These are phyloP conservation scores for Chelonoidis abingdonii DNA, from an alignment of 2,113 vertebrate species.

Conservation along the genomic window DNA sequence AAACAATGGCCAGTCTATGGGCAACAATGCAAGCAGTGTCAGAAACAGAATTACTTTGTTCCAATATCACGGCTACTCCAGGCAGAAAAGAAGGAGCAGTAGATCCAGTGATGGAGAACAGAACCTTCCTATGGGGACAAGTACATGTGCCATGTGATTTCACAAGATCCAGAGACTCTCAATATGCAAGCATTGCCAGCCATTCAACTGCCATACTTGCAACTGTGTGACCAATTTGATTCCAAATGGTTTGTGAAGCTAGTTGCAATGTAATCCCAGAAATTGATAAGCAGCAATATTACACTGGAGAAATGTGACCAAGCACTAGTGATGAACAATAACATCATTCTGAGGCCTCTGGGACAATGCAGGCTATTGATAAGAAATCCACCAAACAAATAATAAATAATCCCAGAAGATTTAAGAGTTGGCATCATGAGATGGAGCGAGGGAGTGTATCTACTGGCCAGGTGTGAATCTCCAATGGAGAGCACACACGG, in stretches of 20 bases:
- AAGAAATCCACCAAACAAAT: not conserved
- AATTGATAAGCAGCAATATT: not conserved
- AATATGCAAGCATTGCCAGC: not conserved
- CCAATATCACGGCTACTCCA: not conserved
- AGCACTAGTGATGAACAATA: not conserved
- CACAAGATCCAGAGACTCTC: not conserved
- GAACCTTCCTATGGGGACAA: not conserved
- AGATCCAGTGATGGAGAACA: not conserved
- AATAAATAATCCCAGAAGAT: no score
- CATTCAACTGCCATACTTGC: not conserved
- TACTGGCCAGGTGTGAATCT: no score
- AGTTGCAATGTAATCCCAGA: not conserved
- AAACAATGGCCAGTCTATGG: not conserved
- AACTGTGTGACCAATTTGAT: not conserved
- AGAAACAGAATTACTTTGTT: not conserved
- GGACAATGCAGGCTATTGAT: not conserved
- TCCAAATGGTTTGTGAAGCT: slow-evolving; percentile 29
- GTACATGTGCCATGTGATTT: not conserved
- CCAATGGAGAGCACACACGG: no score
- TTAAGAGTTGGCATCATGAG: no score
- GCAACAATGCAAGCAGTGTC: accelerated
- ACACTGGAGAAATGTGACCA: not conserved
- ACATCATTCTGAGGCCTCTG: not conserved
- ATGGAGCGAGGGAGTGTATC: no score
- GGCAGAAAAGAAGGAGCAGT: not conserved